Evolutionary conservation across 2,113 vertebrate genomes (phyloP).

Genomic region (Ciconia boyciana): DNA sequence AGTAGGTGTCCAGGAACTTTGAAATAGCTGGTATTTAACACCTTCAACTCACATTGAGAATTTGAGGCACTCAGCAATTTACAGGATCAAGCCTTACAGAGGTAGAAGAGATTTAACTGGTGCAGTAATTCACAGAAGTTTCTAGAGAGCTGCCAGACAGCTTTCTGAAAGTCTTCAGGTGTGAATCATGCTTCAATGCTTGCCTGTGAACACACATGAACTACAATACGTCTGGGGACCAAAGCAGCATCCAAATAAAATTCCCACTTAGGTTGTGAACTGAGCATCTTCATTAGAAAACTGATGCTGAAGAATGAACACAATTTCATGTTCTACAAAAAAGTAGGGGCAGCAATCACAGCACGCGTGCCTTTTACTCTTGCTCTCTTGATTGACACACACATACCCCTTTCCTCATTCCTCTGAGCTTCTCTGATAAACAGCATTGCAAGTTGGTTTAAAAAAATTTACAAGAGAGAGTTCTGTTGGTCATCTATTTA

Average conservation of each 20-base stretch:
- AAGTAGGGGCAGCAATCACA: slow-evolving; percentile 13
- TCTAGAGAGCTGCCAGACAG: slow-evolving; percentile 31
- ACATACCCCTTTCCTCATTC: neutral
- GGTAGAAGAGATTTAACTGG: slow-evolving; percentile 34
- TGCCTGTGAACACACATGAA: neutral
- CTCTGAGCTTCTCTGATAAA: slow-evolving; percentile 73
- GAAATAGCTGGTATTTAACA: slow-evolving; percentile 19
- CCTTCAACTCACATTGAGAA: neutral
- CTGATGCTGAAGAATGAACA: neutral
- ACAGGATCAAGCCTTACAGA: slow-evolving; percentile 42
- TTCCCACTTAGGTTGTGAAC: neutral
- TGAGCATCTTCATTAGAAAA: neutral
- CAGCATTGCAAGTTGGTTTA: slow-evolving; percentile 80
- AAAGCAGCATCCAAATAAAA: slow-evolving; percentile 24
- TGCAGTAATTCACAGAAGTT: slow-evolving; percentile 15
- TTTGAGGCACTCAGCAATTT: slow-evolving; percentile 32
- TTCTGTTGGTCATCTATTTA: slow-evolving; percentile 71
- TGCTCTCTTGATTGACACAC: neutral
- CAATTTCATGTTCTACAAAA: neutral
- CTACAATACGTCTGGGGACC: neutral
- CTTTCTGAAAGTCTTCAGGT: slow-evolving; percentile 23
- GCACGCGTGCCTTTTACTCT: slow-evolving; percentile 1
- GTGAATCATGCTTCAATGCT: neutral
- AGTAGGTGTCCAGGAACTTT: neutral
- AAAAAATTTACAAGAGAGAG: slow-evolving; percentile 70